Base-by-base conservation (phyloP, 2,888 invertebrate species). In the Ceriagrion tenellum region DNA sequence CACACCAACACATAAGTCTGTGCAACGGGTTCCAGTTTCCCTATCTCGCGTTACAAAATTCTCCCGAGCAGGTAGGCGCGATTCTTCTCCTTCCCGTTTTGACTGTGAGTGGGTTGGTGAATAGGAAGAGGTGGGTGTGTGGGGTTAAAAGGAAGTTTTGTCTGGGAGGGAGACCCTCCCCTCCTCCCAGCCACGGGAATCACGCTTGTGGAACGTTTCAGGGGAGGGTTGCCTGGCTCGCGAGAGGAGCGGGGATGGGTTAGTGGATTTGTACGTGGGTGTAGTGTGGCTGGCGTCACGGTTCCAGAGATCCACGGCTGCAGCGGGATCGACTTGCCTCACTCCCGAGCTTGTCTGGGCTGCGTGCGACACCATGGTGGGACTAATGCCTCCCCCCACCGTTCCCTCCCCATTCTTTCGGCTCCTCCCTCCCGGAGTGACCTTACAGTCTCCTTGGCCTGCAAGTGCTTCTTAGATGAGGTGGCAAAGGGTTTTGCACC, bases 181-280 rank as follows among this genome's bases (percentile, higher is more conserved):
- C 91, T 13, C 63, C n/a, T 59, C 63, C 35, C 93, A 47, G 16
- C 55, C 47, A 63, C 23, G 40, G 47, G 55, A 47, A 69, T 93
- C 69, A 40, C 47, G 47, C 63, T 59, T 23, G 69, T 35, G 69
- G 40, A 93, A 91, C 91, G 91, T 81, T 35, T 81, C 81, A 69
- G 47, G 74, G n/a, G 69, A 23, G 74, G 47, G 69, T 30, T 93
- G 47, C 20, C n/a, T 12, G 55, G 91, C 20, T 18, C 47, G 47
- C 20, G 69, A 63, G 59, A 63, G 91, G 40, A 63, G 63, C 23
- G 40, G 35, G 20, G n/a, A n/a, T 56, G 93, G 93, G 63, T 47
- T 69, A 93, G 74, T 93, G 93, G 93, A 69, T 93, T 93, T 74
- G 74, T 93, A 93, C 69, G 93, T 69, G 69, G 63, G 93, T 69